These are phyloP conservation scores for Anniella stebbinsi DNA, from an alignment of 2,797 vertebrate genomes.

Conservation along the genomic window DNA sequence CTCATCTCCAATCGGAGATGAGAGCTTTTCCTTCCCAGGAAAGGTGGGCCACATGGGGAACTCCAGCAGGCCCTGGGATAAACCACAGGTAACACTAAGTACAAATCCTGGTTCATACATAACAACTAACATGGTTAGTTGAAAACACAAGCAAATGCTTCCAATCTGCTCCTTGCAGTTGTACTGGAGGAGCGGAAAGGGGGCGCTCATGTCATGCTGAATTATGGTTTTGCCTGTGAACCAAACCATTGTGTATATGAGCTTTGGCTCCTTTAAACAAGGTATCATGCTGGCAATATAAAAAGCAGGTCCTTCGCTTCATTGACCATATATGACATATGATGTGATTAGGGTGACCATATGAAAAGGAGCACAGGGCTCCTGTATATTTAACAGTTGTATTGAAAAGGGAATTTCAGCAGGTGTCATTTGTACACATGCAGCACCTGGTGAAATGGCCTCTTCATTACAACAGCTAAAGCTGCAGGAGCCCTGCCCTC, in stretches of 20 bases:
- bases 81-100: background rate
- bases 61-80: background rate
- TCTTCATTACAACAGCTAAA: too few relatives aligned
- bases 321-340: background rate
- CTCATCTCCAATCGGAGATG: too few relatives aligned
- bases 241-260: background rate
- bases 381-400: too few relatives aligned
- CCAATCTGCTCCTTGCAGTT: background rate
- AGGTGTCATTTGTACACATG: too few relatives aligned
- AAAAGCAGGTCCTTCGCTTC: background rate
- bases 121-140: background rate
- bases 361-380: too few relatives aligned
- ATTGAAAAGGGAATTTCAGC: too few relatives aligned
- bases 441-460: too few relatives aligned
- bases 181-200: background rate
- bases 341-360: too few relatives aligned
- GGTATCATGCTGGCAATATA: background rate
- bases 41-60: too few relatives aligned
- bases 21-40: too few relatives aligned
- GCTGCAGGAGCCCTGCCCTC: too few relatives aligned
- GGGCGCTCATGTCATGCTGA: background rate
- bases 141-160: background rate
- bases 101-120: background rate
- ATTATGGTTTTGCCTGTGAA: background rate
- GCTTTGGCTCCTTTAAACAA: background rate